Conservation (phyloP, 2,888 invertebrate species). For the Eupeodes luniger region DNA sequence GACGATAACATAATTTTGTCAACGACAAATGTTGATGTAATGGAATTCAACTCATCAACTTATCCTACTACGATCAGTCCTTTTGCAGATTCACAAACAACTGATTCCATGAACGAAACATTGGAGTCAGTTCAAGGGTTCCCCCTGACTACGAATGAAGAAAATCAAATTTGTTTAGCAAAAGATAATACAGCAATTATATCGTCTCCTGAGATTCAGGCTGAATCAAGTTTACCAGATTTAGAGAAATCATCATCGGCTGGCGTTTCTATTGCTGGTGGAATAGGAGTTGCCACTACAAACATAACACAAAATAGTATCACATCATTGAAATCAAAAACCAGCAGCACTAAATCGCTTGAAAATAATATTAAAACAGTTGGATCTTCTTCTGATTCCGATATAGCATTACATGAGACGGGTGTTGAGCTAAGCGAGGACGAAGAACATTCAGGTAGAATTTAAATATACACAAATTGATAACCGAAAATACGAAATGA, state of each 20-base stretch:
- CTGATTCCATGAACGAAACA: neutral
- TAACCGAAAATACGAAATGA: neutral
- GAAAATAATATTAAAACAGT: conserved; percentile 83
- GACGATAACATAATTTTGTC: conserved; percentile 48
- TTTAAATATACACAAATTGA: conserved; percentile 14
- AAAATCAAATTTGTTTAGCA: neutral
- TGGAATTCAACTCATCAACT: conserved; percentile 14
- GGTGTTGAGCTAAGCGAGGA: conserved; percentile 87
- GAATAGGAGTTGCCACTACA: neutral
- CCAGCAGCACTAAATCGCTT: conserved; percentile 68
- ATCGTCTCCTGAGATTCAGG: neutral
- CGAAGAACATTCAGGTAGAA: conserved; percentile 86
- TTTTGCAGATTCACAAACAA: neutral
- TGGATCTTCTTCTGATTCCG: conserved; percentile 88
- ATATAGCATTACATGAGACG: conserved; percentile 87
- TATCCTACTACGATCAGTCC: neutral
- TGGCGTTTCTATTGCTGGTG: neutral
- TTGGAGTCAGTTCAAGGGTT: neutral
- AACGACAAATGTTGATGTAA: conserved; percentile 25
- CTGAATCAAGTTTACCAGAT: neutral
- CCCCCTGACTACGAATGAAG: conserved; percentile 20
- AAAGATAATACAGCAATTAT: neutral
- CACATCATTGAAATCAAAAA: conserved; percentile 62
- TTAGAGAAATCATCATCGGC: neutral
- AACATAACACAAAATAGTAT: conserved; percentile 15